Evolutionary conservation across 2,888 invertebrate genomes (phyloP).

Genomic region (Noctua pronuba): DNA sequence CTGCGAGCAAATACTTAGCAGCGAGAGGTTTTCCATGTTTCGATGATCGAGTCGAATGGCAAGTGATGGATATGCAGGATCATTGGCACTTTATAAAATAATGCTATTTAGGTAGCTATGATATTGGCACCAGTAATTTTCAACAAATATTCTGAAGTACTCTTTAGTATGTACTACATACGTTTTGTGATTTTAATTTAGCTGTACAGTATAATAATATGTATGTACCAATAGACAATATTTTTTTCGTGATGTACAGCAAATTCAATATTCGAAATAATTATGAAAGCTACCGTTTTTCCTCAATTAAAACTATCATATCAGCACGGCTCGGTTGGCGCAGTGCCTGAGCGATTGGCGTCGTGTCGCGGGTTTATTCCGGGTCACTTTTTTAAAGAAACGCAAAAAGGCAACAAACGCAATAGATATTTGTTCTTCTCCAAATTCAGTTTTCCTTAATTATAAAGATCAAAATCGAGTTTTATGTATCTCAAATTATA

Average conservation of each 20-base stretch:
- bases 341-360: neutral
- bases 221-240: neutral
- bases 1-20: slow-evolving; percentile 49
- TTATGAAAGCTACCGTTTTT: neutral
- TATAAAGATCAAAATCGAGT: neutral
- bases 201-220: neutral
- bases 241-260: neutral
- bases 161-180: neutral
- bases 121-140: neutral
- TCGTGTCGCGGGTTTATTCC: no score
- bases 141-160: neutral
- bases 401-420: neutral
- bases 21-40: slow-evolving; percentile 38
- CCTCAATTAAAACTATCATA: neutral
- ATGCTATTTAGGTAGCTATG: neutral
- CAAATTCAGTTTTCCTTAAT: neutral
- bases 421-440: neutral
- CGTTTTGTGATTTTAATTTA: neutral
- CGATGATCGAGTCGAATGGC: slow-evolving; percentile 24
- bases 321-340: neutral
- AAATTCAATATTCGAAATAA: neutral
- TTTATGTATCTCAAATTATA: neutral
- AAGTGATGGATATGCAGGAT: slow-evolving; percentile 11
- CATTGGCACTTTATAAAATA: slow-evolving; percentile 9
- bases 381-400: no score